Percentiles rank a stretch among this genome's conserved stretches.
Evolutionary conservation across 2,888 invertebrate species (phyloP).

Genomic region (Dynastes hyllus): DNA sequence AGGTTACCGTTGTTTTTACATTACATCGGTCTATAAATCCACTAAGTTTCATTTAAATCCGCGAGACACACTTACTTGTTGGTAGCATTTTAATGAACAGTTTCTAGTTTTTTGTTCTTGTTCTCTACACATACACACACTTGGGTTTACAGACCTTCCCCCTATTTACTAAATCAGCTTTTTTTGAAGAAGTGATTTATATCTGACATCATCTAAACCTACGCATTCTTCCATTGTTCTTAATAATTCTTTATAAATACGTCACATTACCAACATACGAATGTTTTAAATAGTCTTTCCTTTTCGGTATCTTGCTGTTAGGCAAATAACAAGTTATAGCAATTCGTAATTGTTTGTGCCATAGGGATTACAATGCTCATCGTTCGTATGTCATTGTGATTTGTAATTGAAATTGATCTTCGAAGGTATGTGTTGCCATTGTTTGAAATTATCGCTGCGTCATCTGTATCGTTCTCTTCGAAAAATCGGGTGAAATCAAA

Average conservation of each 20-base stretch:
- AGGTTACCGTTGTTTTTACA: too few relatives aligned
- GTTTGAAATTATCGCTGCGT: neutral
- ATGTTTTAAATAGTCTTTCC: conserved; percentile 9
- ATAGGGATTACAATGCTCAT: neutral
- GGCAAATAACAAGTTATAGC: neutral
- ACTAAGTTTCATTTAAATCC: too few relatives aligned
- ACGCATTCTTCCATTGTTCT: neutral
- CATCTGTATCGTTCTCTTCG: neutral
- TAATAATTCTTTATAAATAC: conserved; percentile 2
- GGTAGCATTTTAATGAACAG: too few relatives aligned
- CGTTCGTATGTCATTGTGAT: neutral
- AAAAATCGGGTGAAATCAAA: neutral
- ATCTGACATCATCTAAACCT: conserved; percentile 5
- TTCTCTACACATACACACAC: too few relatives aligned
- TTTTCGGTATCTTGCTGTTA: neutral
- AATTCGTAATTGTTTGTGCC: conserved; percentile 15
- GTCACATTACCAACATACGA: neutral
- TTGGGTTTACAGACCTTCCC: too few relatives aligned
- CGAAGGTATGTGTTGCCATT: neutral
- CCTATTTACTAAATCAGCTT: too few relatives aligned
- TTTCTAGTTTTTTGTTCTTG: too few relatives aligned
- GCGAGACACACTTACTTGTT: too few relatives aligned
- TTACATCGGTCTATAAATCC: too few relatives aligned
- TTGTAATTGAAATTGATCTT: conserved; percentile 22
- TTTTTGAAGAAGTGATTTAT: neutral